These are phyloP conservation scores for Leistus spinibarbis DNA, from an alignment of 2,888 invertebrate species.

Conservation along the genomic window DNA sequence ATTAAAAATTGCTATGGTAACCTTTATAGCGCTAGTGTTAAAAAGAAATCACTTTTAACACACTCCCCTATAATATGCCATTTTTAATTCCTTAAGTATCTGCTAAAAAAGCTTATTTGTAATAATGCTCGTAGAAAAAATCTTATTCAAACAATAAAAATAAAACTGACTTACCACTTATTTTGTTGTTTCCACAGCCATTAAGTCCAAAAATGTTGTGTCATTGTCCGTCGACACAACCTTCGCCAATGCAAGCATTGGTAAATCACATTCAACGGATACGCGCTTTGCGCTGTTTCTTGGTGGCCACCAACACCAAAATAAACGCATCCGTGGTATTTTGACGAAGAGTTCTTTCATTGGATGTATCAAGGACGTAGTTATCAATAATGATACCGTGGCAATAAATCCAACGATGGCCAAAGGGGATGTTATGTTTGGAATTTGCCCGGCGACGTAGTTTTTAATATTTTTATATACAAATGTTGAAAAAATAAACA, in stretches of 20 bases:
- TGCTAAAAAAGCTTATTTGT: no score
- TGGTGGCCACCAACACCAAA: slow-evolving; percentile 77
- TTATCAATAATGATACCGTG: slow-evolving; percentile 63
- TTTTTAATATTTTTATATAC: neutral
- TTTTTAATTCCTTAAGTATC: neutral
- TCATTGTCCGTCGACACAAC: slow-evolving; percentile 85
- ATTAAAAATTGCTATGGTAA: no score
- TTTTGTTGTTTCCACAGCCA: slow-evolving; percentile 60
- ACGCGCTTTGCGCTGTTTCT: slow-evolving; percentile 87
- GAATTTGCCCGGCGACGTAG: slow-evolving; percentile 74
- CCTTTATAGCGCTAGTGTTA: no score
- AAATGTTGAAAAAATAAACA: neutral
- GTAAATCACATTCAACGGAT: slow-evolving; percentile 72
- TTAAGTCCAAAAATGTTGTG: slow-evolving; percentile 90
- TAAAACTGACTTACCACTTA: neutral
- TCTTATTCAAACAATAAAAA: neutral
- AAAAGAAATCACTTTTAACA: no score
- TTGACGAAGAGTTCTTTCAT: slow-evolving; percentile 74
- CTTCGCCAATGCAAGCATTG: slow-evolving; percentile 75
- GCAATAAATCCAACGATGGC: slow-evolving; percentile 64
- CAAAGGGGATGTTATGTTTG: slow-evolving; percentile 75
- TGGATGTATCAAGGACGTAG: slow-evolving; percentile 78
- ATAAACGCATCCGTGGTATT: slow-evolving; percentile 65
- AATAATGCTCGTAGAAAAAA: no score
- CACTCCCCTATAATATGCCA: no score